These are phyloP conservation scores for Pluvianellus socialis DNA, from an alignment of 2,113 vertebrate species.

Conservation along the genomic window DNA sequence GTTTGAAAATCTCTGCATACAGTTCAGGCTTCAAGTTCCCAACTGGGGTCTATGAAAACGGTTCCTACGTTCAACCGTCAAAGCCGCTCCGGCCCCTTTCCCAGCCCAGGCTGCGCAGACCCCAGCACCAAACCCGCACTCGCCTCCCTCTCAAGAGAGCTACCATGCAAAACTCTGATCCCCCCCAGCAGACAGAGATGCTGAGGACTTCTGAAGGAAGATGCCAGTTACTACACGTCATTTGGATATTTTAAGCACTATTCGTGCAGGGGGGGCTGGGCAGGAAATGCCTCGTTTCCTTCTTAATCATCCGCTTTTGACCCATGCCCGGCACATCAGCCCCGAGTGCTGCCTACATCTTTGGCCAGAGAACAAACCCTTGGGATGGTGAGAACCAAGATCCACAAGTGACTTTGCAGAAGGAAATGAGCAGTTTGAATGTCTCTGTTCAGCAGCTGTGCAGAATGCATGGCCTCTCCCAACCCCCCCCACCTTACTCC, in stretches of 20 bases:
- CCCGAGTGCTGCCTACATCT: not conserved
- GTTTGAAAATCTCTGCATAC: not conserved
- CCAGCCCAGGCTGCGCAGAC: fast-evolving
- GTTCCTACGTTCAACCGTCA: fast-evolving
- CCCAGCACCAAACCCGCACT: fast-evolving
- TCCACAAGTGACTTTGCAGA: not conserved
- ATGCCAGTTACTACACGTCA: not conserved
- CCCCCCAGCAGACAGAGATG: not conserved
- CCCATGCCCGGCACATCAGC: not conserved
- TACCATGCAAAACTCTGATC: fast-evolving
- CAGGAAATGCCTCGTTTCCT: conserved; percentile 21
- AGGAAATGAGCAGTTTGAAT: fast-evolving
- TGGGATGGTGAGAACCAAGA: fast-evolving
- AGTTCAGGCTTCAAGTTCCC: fast-evolving
- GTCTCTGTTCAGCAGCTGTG: not conserved
- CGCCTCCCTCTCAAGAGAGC: fast-evolving
- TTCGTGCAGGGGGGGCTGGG: not conserved
- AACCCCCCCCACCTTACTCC: fast-evolving
- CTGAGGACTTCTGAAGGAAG: not conserved
- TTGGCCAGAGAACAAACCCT: not conserved
- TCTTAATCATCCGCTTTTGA: not conserved
- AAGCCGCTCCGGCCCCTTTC: fast-evolving
- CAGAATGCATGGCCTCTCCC: fast-evolving
- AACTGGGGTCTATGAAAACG: fast-evolving
- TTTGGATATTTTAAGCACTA: not conserved